Evolutionary conservation across 2,888 invertebrate species (phyloP), one percentile per base, ranked within the genome.

Genomic region (Apeira syringaria): DNA sequence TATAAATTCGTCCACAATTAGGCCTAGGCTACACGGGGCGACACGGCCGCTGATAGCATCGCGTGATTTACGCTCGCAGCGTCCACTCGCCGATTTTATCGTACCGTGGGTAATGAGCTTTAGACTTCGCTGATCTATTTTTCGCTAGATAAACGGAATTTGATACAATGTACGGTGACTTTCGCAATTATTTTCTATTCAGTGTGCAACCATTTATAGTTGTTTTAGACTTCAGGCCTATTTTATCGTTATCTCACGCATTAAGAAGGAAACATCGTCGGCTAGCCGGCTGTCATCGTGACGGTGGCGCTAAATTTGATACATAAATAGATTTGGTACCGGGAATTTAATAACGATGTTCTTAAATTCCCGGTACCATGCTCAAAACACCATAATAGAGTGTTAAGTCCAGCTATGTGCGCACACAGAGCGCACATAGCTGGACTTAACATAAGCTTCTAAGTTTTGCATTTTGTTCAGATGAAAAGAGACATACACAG

Each of bases 61-160:
- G 68, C 68, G 75, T 82, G 82, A 82, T 81, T 80, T 81, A 81
- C 79, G 77, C 74, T 64, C 74, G 65, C 61, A 50, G 59, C 48
- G 62, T 53, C 58, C 60, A 47, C 49, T 53, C 54, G 55, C 20
- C 64, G 82, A 80, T 80, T 43, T 54, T 70, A 80, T 80, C 64
- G 47, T 56, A 56, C 67, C 68, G 67, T 73, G 65, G 74, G 79
- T 80, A 80, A 80, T 79, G 79, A 80, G 77, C 73, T 46, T 49
- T 37, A 35, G 28, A 35, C 45, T 49, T 50, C 40, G 28, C 51
- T 50, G 56, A 53, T 56, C 56, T 53, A 53, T 51, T 56, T 56
- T 53, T 50, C 49, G 43, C 47, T 42, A 39, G 31, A 47, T 47
- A 43, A 36, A 39, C 6, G 13, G 29, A 29, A 36, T 36, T 36